Evolutionary conservation across 2,113 vertebrate genomes (phyloP).

Genomic region (Channa argus): DNA sequence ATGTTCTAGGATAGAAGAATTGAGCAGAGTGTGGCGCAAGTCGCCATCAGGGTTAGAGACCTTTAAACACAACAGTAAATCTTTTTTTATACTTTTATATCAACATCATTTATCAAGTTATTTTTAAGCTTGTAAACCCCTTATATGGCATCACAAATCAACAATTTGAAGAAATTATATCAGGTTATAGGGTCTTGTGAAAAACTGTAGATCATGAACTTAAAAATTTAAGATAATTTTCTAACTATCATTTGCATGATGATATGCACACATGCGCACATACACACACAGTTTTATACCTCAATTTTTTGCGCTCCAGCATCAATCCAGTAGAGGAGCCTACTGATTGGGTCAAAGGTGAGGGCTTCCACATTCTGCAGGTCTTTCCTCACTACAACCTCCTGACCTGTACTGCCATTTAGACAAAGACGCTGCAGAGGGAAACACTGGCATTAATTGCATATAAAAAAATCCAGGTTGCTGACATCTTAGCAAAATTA

Average conservation of each 20-base stretch:
- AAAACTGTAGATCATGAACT: too few relatives aligned
- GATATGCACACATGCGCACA: not conserved
- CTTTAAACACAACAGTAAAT: conserved; percentile 70
- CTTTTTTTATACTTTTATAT: not conserved
- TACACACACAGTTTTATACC: conserved; percentile 76
- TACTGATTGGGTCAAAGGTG: conserved; percentile 94
- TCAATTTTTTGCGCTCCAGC: conserved; percentile 95
- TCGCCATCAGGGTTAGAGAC: conserved; percentile 95
- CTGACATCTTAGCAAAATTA: not conserved
- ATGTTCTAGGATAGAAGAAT: conserved; percentile 91
- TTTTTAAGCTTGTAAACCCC: too few relatives aligned
- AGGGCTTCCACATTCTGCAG: conserved; percentile 95
- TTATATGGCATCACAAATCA: too few relatives aligned
- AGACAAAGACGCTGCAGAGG: conserved; percentile 91
- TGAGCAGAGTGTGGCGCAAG: conserved; percentile 90
- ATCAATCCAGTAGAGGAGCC: conserved; percentile 97
- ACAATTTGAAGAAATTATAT: too few relatives aligned
- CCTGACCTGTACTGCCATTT: conserved; percentile 94
- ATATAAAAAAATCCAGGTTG: not conserved
- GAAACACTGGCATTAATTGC: not conserved
- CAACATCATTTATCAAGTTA: not conserved
- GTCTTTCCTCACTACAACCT: conserved; percentile 90
- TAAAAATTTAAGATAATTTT: too few relatives aligned
- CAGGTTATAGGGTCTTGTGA: too few relatives aligned
- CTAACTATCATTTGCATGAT: too few relatives aligned